These are phyloP conservation scores for Meleagris gallopavo DNA, from an alignment of 2,113 vertebrate species.

Conservation along the genomic window DNA sequence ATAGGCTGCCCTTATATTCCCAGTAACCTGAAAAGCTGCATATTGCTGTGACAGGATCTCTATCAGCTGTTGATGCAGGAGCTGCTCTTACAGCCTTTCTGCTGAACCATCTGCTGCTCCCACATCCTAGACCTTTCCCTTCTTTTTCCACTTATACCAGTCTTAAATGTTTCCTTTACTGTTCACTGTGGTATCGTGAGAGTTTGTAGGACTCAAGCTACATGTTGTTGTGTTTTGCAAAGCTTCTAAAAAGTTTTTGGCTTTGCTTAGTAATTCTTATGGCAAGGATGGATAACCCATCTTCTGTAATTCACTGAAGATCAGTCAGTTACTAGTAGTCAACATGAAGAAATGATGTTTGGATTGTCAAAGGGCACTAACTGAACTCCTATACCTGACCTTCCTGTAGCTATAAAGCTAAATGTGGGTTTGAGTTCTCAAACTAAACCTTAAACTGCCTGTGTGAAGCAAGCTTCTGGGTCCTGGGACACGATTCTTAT, in stretches of 20 bases:
- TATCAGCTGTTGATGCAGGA: background rate
- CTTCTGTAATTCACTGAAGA: constrained; percentile 37
- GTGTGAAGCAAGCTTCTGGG: background rate
- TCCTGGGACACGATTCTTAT: background rate
- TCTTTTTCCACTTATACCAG: background rate
- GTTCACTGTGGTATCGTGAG: background rate
- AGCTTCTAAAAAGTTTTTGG: constrained; percentile 15
- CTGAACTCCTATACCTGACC: background rate
- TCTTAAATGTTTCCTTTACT: background rate
- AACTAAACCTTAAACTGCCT: background rate
- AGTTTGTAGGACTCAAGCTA: accelerated
- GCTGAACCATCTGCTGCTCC: background rate
- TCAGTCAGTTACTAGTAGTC: constrained; percentile 34
- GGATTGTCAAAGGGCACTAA: constrained; percentile 3
- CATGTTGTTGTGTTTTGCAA: background rate
- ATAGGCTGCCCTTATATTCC: background rate
- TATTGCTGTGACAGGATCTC: background rate
- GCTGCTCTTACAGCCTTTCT: background rate
- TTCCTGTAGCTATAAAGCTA: background rate
- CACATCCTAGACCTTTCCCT: background rate
- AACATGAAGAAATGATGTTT: background rate
- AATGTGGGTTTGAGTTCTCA: background rate
- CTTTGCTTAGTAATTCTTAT: constrained; percentile 29
- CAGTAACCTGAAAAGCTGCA: background rate
- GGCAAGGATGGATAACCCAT: background rate